Percentiles rank a stretch among this genome's conserved stretches.
Conservation (phyloP, 2,888 invertebrate species). For the Phorcus lineatus region DNA sequence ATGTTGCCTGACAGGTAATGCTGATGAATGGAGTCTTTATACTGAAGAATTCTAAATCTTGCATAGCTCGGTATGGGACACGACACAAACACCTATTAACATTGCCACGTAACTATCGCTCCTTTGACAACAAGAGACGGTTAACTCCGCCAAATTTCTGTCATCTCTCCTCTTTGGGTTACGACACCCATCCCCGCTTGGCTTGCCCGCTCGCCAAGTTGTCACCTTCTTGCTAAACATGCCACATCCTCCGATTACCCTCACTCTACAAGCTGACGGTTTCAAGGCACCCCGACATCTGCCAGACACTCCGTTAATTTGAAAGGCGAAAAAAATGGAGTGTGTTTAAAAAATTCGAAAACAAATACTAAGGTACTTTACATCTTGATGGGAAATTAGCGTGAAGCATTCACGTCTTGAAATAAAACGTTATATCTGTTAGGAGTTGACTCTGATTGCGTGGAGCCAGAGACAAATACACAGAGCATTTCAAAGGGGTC, state of each 20-base stretch:
- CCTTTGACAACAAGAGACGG: neutral
- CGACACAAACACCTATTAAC: neutral
- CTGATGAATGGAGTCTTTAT: neutral
- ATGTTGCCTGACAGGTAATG: too few species aligned
- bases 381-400: neutral
- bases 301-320: neutral
- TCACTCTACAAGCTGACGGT: neutral
- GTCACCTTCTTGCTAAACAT: neutral
- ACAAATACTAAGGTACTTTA: neutral
- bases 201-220: neutral
- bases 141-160: neutral
- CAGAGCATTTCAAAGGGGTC: too few species aligned
- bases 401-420: too few species aligned
- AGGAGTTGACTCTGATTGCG: too few species aligned
- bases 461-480: too few species aligned
- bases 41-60: neutral
- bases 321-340: neutral
- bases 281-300: constrained; percentile 3
- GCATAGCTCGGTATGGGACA: too few species aligned
- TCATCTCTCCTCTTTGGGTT: neutral
- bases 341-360: neutral
- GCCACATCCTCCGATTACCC: neutral
- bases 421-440: too few species aligned
- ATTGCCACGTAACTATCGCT: neutral
- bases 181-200: neutral